Conservation (phyloP, 2,888 invertebrate genomes). For the Dicyrtoma fusca region DNA sequence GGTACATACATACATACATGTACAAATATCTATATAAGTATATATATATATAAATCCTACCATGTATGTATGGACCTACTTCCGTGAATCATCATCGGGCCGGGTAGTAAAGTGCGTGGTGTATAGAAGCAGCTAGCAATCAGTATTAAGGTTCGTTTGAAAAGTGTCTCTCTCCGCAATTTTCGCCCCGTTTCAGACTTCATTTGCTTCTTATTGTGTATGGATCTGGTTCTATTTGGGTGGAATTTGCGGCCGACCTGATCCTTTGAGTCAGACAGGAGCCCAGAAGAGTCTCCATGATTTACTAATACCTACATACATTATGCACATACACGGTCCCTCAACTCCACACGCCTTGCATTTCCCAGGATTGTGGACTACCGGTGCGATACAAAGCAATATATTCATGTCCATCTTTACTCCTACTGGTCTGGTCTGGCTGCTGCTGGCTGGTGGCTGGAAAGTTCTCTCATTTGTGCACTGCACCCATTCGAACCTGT, state of each 20-base stretch:
- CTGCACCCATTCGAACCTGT: neutral
- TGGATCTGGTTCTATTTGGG: conserved; percentile 34
- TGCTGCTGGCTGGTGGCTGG: no score
- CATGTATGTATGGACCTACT: neutral
- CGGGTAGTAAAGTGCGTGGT: neutral
- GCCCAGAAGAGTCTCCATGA: conserved; percentile 21
- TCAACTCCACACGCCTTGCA: neutral
- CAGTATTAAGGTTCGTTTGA: conserved; percentile 47
- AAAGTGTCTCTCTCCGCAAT: conserved; percentile 52
- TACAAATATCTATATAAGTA: no score
- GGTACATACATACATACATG: neutral
- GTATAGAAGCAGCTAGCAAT: conserved; percentile 30
- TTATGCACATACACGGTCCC: conserved; percentile 6
- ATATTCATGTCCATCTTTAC: no score
- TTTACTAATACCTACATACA: conserved; percentile 22
- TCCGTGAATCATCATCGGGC: neutral
- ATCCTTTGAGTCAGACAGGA: conserved; percentile 27
- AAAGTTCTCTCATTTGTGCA: neutral
- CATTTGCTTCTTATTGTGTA: conserved; percentile 57
- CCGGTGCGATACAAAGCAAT: no score
- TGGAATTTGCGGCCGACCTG: conserved; percentile 37
- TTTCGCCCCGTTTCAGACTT: conserved; percentile 57
- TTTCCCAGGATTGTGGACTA: neutral
- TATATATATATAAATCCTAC: no score
- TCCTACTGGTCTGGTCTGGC: no score